Percentiles rank a stretch among this genome's conserved stretches.
Conservation (phyloP, 2,888 invertebrate species). For the Epistrophe eligans region DNA sequence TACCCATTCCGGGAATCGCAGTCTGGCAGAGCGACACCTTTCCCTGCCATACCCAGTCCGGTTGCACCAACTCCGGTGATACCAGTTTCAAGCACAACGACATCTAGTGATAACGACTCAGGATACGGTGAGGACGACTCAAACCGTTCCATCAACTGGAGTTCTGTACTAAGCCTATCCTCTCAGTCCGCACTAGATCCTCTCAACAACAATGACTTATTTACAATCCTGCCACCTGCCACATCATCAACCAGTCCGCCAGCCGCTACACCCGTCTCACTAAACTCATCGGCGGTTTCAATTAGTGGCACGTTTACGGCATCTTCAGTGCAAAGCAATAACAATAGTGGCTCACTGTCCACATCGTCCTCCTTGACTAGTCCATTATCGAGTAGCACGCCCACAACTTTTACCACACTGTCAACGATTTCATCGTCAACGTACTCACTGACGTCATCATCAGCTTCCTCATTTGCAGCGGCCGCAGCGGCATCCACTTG, state of each 20-base stretch:
- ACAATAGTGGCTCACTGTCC: conserved; percentile 48
- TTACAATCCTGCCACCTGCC: conserved; percentile 81
- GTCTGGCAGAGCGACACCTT: conserved; percentile 89
- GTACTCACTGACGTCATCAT: conserved; percentile 82
- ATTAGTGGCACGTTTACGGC: conserved; percentile 82
- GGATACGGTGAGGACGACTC: conserved; percentile 91
- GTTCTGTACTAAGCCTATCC: conserved; percentile 93
- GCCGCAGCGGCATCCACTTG: conserved; percentile 81
- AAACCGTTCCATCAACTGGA: conserved; percentile 94
- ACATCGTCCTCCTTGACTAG: conserved; percentile 69
- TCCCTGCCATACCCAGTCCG: conserved; percentile 83
- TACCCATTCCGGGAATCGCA: conserved; percentile 83
- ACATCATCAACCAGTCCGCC: conserved; percentile 79
- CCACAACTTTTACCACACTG: conserved; percentile 82
- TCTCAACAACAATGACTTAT: conserved; percentile 91
- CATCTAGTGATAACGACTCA: conserved; percentile 87
- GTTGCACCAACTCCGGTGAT: conserved; percentile 56
- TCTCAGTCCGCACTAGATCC: conserved; percentile 94
- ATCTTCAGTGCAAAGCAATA: conserved; percentile 61
- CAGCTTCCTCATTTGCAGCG: conserved; percentile 78
- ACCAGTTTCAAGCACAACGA: conserved; percentile 64
- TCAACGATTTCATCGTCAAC: conserved; percentile 82
- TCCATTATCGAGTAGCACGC: conserved; percentile 72
- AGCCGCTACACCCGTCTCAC: conserved; percentile 80
- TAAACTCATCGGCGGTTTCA: conserved; percentile 77